phyloP scores from a whole-genome alignment of 2,113 vertebrate species.

The Scomber colias region DNA sequence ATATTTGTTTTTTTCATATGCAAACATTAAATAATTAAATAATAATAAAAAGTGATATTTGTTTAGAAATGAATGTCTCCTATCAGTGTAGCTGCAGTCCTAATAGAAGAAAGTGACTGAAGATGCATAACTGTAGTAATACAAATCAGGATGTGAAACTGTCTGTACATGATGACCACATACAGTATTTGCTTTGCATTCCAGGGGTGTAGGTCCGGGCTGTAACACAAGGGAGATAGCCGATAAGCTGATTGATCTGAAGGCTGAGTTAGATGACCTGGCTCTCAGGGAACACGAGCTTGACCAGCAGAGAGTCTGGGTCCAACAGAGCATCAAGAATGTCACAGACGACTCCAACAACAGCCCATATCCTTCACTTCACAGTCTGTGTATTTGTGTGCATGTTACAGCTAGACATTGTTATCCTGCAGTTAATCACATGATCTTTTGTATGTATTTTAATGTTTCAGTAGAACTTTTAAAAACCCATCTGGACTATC shows the following conservation, averaged over 20 bases:
- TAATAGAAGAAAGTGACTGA: not conserved
- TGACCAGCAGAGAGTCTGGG: slow-evolving; percentile 98
- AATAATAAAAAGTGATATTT: no score
- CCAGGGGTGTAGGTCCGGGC: slow-evolving; percentile 96
- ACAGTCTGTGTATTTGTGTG: not conserved
- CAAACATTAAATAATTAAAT: no score
- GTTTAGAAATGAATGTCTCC: not conserved
- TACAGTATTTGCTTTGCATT: slow-evolving; percentile 34
- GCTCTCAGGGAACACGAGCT: slow-evolving; percentile 93
- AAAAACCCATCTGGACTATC: no score
- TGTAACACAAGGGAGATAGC: slow-evolving; percentile 98
- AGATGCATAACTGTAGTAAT: not conserved
- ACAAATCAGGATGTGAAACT: not conserved
- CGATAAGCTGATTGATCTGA: slow-evolving; percentile 97
- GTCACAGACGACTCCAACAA: slow-evolving; percentile 97
- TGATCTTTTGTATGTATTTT: not conserved
- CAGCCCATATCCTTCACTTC: slow-evolving; percentile 94
- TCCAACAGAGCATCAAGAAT: slow-evolving; percentile 98
- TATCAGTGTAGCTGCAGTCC: no score
- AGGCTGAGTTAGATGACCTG: slow-evolving; percentile 96
- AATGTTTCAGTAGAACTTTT: not conserved
- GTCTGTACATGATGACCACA: not conserved
- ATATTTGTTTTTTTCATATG: no score
- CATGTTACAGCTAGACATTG: not conserved
- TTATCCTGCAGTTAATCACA: not conserved